Evolutionary conservation across 2,113 vertebrate genomes (phyloP), one percentile per base, ranked within the genome.

Genomic region (Anarhynchus alexandrinus): DNA sequence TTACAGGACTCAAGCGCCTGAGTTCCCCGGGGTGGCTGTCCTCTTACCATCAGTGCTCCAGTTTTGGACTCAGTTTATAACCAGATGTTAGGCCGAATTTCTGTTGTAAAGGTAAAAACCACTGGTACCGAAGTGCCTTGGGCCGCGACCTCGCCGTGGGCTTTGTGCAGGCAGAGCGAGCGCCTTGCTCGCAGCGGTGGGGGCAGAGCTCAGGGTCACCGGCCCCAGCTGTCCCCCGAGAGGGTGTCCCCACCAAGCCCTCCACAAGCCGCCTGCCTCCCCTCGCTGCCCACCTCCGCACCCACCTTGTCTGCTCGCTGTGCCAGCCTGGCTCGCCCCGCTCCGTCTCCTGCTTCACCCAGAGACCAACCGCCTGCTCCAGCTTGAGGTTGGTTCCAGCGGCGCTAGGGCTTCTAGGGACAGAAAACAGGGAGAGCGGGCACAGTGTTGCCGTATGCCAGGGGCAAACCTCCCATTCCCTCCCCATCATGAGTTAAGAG

Each of bases 71-170:
- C 95, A 96, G 94, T 97, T 97, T 93, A 97, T 94, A 96, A 97
- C 96, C 96, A 93, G 96, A 97, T 97, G 96, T 97, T 97, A 97
- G 96, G 96, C 96, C 96, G 96, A 77, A 88, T 97, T 97, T 97
- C 96, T 96, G 96, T 97, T 88, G 95, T 96, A 96, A 97, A 97
- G 96, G 96, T 97, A 97, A 97, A 97, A 93, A 66, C 20, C 64
- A 80, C 79, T 77, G 96, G 83, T 87, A 59, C 73, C 3, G 2
- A 82, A 82, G 93, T 12, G 3, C 96, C 96, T 93, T 79, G 96
- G 92, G 93, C 95, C 7, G 92, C 18, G 85, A 94, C 36, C 85
- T 96, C 2, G 12, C 92, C 4, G 29, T 10, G 94, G 88, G 96
- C 85, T 97, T 83, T 64, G 78, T 27, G 92, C 90, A 85, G 93